Evolutionary conservation across 1,140 invertebrate genomes (phyloP).

Genomic region (Magallana gigas): DNA sequence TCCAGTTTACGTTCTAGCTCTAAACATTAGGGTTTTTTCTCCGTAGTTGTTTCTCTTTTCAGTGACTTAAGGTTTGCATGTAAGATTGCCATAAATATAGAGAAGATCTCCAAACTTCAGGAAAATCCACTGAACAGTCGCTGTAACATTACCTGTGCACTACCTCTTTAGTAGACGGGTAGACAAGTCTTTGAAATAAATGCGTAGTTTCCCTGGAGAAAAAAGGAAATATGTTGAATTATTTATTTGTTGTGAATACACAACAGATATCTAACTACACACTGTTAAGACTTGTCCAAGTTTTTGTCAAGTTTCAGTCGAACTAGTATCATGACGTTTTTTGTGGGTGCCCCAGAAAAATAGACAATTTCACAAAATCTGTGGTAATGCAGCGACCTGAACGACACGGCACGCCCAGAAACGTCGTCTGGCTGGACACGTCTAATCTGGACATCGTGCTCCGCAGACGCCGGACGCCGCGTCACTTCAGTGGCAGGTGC

Average conservation of each 20-base stretch:
- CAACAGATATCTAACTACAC: background rate
- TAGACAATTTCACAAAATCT: background rate
- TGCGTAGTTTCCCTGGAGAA: slow-evolving; percentile 23
- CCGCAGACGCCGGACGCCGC: slow-evolving; percentile 3
- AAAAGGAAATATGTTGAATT: background rate
- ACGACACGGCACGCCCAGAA: background rate
- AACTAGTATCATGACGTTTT: background rate
- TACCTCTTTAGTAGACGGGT: background rate
- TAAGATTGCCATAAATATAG: background rate
- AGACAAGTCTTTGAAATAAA: background rate
- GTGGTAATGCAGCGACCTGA: background rate
- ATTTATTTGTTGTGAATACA: slow-evolving; percentile 8
- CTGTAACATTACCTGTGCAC: too few species aligned
- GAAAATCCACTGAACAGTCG: too few species aligned
- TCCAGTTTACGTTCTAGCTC: too few species aligned
- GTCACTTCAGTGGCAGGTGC: slow-evolving; percentile 12
- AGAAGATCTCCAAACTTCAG: background rate
- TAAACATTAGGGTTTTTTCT: too few species aligned
- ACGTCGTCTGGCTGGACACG: slow-evolving; percentile 17
- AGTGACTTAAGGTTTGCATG: background rate
- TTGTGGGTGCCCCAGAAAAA: background rate
- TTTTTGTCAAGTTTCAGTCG: background rate
- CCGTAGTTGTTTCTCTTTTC: too few species aligned
- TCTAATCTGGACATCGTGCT: slow-evolving; percentile 4
- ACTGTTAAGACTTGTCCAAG: background rate